Evolutionary conservation across 2,888 invertebrate species (phyloP), one percentile per base, ranked within the genome.

Genomic region (Prosopocoilus inquinatus): DNA sequence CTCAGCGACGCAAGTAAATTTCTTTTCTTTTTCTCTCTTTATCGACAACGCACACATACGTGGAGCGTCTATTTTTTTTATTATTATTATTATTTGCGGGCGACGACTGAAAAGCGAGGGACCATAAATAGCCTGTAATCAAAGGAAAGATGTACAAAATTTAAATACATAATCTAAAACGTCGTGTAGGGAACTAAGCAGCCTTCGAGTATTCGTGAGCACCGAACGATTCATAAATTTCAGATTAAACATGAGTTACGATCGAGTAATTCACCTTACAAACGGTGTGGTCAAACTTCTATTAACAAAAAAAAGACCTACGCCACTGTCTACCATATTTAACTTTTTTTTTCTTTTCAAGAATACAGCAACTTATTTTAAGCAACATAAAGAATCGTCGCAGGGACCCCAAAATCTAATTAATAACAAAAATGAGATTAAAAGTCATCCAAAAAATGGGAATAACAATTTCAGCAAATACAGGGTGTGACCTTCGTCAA

Each of bases 241-340:
- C 60, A 65, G 65, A 65, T 65, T 64, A 65, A n/a, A 65, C 65
- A 65, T 65, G 63, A 65, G 63, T 65, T 65, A 65, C 62, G 60
- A 58, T 59, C 63, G 58, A 57, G 58, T 60, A 47, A 47, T 47
- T 47, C 47, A 36, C 41, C 43, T 41, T 50, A 50, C 32, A 12
- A 43, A 41, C 50, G 33, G 50, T 50, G 44, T 50, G 50, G 50
- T 50, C 50, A 50, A 50, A 50, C 50, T 50, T 43, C 50, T 50
- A 43, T 43, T 50, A 50, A 50, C 43, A 43, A 34, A 50, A 33
- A 47, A 38, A 49, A 20, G 12, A 16, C 20, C 28, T 39, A 48
- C 48, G 15, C 35, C 16, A 13, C 12, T 48, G 13, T 48, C 36
- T 48, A 34, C 33, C 48, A 48, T 48, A 36, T 13, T 48, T 12